A percentile compares a stretch with the other conserved stretches of the same genome.
phyloP scores from a whole-genome alignment of 1,140 invertebrate species.

The Drosophila bocqueti region DNA sequence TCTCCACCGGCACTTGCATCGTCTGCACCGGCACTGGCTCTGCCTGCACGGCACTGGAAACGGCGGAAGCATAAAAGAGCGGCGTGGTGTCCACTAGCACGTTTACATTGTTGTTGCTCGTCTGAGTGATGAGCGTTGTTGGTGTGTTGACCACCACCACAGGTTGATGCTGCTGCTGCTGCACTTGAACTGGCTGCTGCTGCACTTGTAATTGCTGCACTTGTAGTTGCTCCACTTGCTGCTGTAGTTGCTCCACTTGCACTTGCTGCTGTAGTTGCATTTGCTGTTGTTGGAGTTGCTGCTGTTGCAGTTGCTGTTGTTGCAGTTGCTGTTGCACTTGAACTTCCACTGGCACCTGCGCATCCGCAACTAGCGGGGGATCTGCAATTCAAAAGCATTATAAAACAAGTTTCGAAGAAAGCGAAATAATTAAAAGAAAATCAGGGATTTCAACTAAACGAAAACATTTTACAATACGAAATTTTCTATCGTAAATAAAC shows the following conservation, averaged over 20 bases:
- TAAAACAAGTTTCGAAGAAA: not conserved
- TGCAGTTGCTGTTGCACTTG: not conserved
- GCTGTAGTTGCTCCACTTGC: too few relatives aligned
- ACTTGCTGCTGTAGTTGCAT: too few relatives aligned
- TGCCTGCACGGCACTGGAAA: conserved; percentile 1
- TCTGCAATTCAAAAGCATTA: conserved; percentile 35
- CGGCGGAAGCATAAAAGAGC: conserved; percentile 52
- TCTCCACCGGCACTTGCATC: not conserved
- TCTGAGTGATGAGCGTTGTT: conserved; percentile 34
- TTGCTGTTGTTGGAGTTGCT: too few relatives aligned
- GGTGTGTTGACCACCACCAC: conserved; percentile 16
- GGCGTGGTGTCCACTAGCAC: conserved; percentile 63
- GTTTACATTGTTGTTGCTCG: conserved; percentile 49
- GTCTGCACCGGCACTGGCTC: not conserved
- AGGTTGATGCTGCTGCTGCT: conserved; percentile 5
- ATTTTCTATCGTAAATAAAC: not conserved
- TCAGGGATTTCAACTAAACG: conserved; percentile 1
- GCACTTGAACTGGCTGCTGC: not conserved
- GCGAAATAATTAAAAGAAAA: not conserved
- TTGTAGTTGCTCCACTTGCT: too few relatives aligned
- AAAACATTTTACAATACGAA: not conserved
- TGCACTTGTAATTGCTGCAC: too few relatives aligned
- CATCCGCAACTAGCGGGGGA: conserved; percentile 16
- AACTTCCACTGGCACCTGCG: not conserved
- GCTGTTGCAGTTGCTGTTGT: too few relatives aligned